Base-by-base conservation (phyloP, 2,888 invertebrate genomes). In the Candidula unifasciata region DNA sequence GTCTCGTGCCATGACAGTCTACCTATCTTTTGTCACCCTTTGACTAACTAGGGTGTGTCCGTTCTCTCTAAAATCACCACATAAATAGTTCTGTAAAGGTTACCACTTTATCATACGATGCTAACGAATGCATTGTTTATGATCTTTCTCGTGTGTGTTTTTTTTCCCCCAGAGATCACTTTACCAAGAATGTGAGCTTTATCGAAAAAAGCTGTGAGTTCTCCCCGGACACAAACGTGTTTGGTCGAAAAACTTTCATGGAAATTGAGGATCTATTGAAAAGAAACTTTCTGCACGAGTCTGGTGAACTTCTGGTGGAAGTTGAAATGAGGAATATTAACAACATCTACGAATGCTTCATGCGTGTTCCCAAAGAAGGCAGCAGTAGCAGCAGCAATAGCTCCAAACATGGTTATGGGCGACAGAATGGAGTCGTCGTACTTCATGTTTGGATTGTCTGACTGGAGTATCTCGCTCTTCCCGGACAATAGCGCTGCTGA, bases 271-370 rank as follows among this genome's bases (percentile, higher is more conserved):
- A 93, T 82, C 85, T 94, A 74, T 68, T 89, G 44, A 90, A 89
- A n/a, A 87, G 96, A 86, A 95, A 95, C 90, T 97, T 96, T 92
- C 96, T 96, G 78, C 96, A 97, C 93, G 95, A 96, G 27, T 96
- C 96, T 88, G 96, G 96, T 37, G 96, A 97, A 93, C 96, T 96
- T 91, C 96, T 96, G 90, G 95, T 97, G 87, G 97, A 97, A 93
- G 94, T 97, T 85, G 96, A 96, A 86, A 96, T 97, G 95, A 95
- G 96, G n/a, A 87, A 85, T 73, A 85, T 87, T 77, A 79, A 83
- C 79, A 96, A 96, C 33, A 94, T 96, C n/a, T 96, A 96, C 93
- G 96, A 96, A 89, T 96, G 96, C 87, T 96, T 96, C 91, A 94
- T 96, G 86, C 95, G 92, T 54, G 94, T 96, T 68, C 95, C 96